phyloP scores from a whole-genome alignment of 2,113 vertebrate species.

The human region GRCh38 chr1:30317001-30317500 shows the following conservation, averaged over 20 bases:
- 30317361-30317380: neutral
- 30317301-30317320: neutral
- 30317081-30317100: neutral
- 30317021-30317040: too few species aligned
- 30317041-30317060: neutral
- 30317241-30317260: neutral
- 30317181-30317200: neutral
- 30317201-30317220: neutral
- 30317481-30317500: neutral
- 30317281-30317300: neutral
- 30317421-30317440: neutral
- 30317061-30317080: accelerated
- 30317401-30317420: neutral
- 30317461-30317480: neutral
- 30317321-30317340: neutral
- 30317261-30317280: neutral
- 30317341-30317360: too few species aligned
- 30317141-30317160: neutral
- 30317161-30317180: neutral
- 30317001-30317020: neutral
- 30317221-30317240: neutral
- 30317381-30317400: neutral
- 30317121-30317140: neutral
- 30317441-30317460: neutral
- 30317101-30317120: neutral